Evolutionary conservation across 2,888 invertebrate genomes (phyloP).

Genomic region (Biston betularia): DNA sequence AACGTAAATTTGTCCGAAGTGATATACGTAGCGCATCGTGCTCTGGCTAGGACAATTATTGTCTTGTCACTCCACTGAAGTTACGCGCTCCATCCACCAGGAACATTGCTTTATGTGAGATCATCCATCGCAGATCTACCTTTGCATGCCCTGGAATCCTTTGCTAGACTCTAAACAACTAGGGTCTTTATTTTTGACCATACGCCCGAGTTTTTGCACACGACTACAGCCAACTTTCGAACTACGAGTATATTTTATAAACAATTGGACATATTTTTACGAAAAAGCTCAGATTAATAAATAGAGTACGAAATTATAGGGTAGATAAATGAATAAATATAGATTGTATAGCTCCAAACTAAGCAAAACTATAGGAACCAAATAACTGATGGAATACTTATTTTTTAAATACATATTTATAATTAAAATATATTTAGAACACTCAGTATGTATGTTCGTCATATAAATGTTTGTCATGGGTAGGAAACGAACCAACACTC

Average conservation of each 20-base stretch:
- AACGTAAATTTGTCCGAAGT: slow-evolving; percentile 77
- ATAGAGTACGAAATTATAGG: background rate
- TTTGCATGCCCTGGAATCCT: slow-evolving; percentile 43
- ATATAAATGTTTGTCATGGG: too few species aligned
- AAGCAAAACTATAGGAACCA: too few species aligned
- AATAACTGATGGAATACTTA: too few species aligned
- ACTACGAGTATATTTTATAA: too few species aligned
- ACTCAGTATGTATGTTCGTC: too few species aligned
- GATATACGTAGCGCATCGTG: slow-evolving; percentile 65
- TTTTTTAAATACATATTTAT: background rate
- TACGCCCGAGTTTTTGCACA: too few species aligned
- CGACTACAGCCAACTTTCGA: too few species aligned
- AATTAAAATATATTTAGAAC: too few species aligned
- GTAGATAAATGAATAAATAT: background rate
- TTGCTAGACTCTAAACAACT: slow-evolving; percentile 2
- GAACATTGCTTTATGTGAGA: slow-evolving; percentile 74
- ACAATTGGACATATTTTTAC: too few species aligned
- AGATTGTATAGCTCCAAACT: too few species aligned
- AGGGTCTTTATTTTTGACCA: background rate
- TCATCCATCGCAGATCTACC: slow-evolving; percentile 61
- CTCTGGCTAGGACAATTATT: slow-evolving; percentile 75
- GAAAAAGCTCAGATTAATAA: too few species aligned
- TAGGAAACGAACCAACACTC: too few species aligned
- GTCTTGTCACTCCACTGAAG: slow-evolving; percentile 79
- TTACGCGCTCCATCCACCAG: slow-evolving; percentile 70